Base-by-base conservation (phyloP, 2,113 vertebrate species). In the Falcunculus frontatus region DNA sequence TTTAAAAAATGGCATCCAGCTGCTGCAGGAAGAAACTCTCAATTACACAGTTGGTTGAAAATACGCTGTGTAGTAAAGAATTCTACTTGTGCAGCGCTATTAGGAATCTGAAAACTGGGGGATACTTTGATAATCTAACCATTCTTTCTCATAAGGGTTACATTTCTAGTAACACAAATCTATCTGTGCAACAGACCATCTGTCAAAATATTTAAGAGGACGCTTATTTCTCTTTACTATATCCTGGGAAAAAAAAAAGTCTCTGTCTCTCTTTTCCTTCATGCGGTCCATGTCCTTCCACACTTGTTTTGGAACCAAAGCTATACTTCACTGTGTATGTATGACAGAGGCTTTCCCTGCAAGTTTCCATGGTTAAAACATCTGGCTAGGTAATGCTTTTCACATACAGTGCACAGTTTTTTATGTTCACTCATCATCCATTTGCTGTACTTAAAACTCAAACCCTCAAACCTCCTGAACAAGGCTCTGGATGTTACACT, bases 41-140 rank as follows among this genome's bases (percentile, higher is more conserved):
- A 97, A 80, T 97, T 97, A 97, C 95, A 97, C 62, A 92, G 78
- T 93, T 97, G 80, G 65, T 63, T 97, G 90, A 95, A 93, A 96
- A 96, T 60, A 87, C 1, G 10, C 47, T 16, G 14, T 0, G 1
- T 9, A 70, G 52, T 69, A 86, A 77, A 77, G 59, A 26, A 68
- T 41, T 64, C 29, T 62, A 76, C 42, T 60, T 46, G 10, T 60
- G 41, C 62, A 44, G 25, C 10, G 77, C 39, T 63, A 62, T 16
- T 57, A 60, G 8, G 55, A 21, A 60, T 53, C 53, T 55, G 47
- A 23, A 57, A 59, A n/a, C 0, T 21, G 37, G 9, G 21, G 35
- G 11, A 50, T 68, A 35, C 23, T 46, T 63, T 14, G 30, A 60
- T 39, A 63, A 59, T 37, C 17, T 47, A 70, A 56, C 23, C 2